Evolutionary conservation across 2,888 invertebrate genomes (phyloP).

Genomic region (Incurvaria masculella): DNA sequence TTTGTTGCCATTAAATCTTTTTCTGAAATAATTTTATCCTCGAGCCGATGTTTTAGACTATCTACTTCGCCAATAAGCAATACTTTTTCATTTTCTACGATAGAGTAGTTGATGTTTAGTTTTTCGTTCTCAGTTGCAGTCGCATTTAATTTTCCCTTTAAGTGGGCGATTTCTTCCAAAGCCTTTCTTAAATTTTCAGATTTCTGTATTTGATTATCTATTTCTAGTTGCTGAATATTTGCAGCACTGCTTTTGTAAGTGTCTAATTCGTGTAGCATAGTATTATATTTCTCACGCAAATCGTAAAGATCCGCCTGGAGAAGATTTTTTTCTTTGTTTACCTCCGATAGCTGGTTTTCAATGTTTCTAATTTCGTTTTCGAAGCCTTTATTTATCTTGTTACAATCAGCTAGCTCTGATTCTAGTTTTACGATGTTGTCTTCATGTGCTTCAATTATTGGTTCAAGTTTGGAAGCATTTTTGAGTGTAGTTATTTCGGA

Average conservation of each 20-base stretch:
- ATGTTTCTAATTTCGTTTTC: slow-evolving; percentile 58
- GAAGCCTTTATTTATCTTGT: slow-evolving; percentile 55
- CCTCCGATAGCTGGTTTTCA: slow-evolving; percentile 50
- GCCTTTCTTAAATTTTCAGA: slow-evolving; percentile 28
- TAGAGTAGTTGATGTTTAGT: slow-evolving; percentile 49
- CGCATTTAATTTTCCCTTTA: slow-evolving; percentile 34
- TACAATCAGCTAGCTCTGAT: slow-evolving; percentile 61
- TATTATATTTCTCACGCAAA: slow-evolving; percentile 52
- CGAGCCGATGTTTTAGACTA: slow-evolving; percentile 36
- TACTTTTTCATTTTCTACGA: slow-evolving; percentile 51
- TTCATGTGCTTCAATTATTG: slow-evolving; percentile 70
- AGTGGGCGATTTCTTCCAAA: slow-evolving; percentile 36
- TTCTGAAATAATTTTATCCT: slow-evolving; percentile 23
- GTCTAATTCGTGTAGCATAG: slow-evolving; percentile 42
- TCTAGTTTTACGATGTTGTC: slow-evolving; percentile 64
- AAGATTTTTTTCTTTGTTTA: slow-evolving; percentile 38
- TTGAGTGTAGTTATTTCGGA: slow-evolving; percentile 63
- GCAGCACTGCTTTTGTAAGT: slow-evolving; percentile 42
- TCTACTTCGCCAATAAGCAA: slow-evolving; percentile 41
- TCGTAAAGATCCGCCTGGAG: slow-evolving; percentile 51
- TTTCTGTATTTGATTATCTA: slow-evolving; percentile 29
- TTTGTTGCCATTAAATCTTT: slow-evolving; percentile 28
- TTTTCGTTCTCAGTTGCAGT: slow-evolving; percentile 45
- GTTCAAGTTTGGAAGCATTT: slow-evolving; percentile 63
- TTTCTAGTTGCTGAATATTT: slow-evolving; percentile 47